Evolutionary conservation across 2,113 vertebrate genomes (phyloP).

Genomic region (Sorex fumeus): DNA sequence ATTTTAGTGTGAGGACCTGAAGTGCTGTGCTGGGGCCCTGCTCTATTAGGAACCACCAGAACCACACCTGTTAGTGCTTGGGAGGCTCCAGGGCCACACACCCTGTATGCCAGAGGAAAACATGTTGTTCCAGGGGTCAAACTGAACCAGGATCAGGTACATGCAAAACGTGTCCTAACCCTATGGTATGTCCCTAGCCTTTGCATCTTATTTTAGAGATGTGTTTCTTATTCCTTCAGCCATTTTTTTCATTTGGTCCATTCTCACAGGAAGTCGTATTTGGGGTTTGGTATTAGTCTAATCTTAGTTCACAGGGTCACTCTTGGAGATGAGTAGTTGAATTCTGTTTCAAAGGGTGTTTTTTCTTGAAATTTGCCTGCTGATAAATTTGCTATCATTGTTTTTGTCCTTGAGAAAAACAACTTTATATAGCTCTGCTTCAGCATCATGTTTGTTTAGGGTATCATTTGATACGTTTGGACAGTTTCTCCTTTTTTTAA

Average conservation of each 20-base stretch:
- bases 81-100: too few relatives aligned
- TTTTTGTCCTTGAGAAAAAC: conserved; percentile 25
- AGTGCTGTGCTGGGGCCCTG: too few relatives aligned
- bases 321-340: conserved; percentile 45
- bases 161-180: too few relatives aligned
- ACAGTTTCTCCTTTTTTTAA: too few relatives aligned
- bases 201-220: not conserved
- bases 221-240: not conserved
- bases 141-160: too few relatives aligned
- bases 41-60: too few relatives aligned
- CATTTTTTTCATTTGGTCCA: not conserved
- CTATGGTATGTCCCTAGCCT: too few relatives aligned
- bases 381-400: not conserved
- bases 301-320: conserved; percentile 11
- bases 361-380: not conserved
- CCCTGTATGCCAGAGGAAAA: too few relatives aligned
- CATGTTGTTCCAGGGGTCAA: too few relatives aligned
- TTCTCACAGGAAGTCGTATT: conserved; percentile 35
- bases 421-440: not conserved
- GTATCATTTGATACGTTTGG: not conserved
- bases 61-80: too few relatives aligned
- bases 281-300: not conserved
- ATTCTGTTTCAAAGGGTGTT: conserved; percentile 28
- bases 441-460: conserved; percentile 26
- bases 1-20: too few relatives aligned